Conservation (phyloP, 1,140 invertebrate genomes). For the Apis dorsata region DNA sequence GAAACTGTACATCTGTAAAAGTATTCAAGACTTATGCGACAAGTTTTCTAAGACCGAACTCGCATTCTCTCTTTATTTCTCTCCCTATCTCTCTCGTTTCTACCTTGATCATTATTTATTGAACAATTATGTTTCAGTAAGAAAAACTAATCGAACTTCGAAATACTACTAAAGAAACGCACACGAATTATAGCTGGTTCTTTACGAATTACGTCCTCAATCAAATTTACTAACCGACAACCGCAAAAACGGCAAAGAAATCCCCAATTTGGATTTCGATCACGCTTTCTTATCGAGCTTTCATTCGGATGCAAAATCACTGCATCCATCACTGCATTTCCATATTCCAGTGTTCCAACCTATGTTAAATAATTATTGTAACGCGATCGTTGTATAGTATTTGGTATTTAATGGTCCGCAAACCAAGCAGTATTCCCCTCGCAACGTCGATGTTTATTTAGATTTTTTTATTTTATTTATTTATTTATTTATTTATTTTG, state of each 20-base stretch:
- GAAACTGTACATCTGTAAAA: background rate
- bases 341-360: background rate
- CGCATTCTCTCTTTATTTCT: background rate
- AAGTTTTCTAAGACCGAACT: background rate
- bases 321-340: slow-evolving; percentile 13
- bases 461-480: slow-evolving; percentile 9
- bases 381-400: slow-evolving; percentile 75
- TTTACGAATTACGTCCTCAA: slow-evolving; percentile 59
- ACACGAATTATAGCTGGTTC: background rate
- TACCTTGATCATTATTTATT: background rate
- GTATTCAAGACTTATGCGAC: background rate
- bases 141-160: background rate
- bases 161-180: slow-evolving; percentile 17
- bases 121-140: background rate
- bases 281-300: background rate
- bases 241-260: slow-evolving; percentile 9
- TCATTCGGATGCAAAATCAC: background rate
- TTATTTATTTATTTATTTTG: slow-evolving; percentile 10
- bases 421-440: slow-evolving; percentile 65
- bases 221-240: slow-evolving; percentile 60
- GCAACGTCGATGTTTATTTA: slow-evolving; percentile 34
- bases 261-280: background rate
- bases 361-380: slow-evolving; percentile 74
- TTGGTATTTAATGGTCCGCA: slow-evolving; percentile 72
- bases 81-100: background rate